phyloP scores from a whole-genome alignment of 2,113 vertebrate genomes.

The Muntiacus muntjak region DNA sequence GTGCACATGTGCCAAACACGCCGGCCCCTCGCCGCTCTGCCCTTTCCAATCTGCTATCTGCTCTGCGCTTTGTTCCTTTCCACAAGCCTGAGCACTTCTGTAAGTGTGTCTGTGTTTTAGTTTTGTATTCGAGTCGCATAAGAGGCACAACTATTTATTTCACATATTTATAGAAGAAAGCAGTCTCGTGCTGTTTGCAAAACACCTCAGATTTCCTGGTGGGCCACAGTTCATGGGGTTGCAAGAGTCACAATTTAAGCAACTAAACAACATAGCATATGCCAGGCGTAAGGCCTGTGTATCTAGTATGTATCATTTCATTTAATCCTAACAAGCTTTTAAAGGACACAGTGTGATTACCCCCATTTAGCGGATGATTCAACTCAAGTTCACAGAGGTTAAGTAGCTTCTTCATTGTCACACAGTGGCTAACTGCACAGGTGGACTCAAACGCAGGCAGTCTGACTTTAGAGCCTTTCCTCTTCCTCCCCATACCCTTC shows the following conservation, averaged over 20 bases:
- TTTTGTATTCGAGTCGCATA: rapidly evolving
- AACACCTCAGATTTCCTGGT: background rate
- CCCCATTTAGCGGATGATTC: background rate
- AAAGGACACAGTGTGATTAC: background rate
- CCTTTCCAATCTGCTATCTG: background rate
- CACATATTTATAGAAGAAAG: background rate
- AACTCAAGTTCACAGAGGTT: background rate
- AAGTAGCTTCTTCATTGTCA: background rate
- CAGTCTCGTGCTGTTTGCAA: background rate
- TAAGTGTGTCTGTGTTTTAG: background rate
- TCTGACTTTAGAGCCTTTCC: background rate
- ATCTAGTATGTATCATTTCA: background rate
- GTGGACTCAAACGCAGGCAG: background rate
- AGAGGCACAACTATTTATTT: background rate
- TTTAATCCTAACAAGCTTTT: background rate
- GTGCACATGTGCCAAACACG: background rate
- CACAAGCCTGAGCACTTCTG: background rate
- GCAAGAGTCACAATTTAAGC: background rate
- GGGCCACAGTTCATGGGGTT: background rate
- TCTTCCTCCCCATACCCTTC: background rate
- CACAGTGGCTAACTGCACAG: background rate
- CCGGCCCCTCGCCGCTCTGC: background rate
- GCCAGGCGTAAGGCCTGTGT: background rate
- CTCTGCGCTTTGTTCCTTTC: background rate
- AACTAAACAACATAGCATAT: background rate